Conservation (phyloP, 2,888 invertebrate species). For the Melieria picta region DNA sequence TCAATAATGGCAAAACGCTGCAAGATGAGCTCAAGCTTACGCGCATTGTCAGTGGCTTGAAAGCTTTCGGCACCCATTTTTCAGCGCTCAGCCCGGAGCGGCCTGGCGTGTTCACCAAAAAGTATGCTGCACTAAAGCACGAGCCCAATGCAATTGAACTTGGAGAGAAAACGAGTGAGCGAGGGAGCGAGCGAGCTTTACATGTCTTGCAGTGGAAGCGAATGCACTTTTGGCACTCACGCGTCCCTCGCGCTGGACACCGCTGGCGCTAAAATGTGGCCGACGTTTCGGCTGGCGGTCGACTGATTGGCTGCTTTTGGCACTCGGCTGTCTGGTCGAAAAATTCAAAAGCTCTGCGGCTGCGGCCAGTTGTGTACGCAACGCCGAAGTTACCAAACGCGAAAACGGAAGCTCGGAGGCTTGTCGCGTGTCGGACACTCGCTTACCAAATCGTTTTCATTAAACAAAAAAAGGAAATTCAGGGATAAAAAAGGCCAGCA, state of each 20-base stretch:
- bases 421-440: conserved; percentile 39
- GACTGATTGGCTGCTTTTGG: background rate
- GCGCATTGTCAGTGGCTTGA: conserved; percentile 9
- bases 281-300: too few relatives aligned
- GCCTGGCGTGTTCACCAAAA: conserved; percentile 30
- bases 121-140: conserved; percentile 43
- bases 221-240: conserved; percentile 35
- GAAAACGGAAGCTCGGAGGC: conserved; percentile 42
- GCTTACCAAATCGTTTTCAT: background rate
- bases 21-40: conserved; percentile 21
- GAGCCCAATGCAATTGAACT: conserved; percentile 25
- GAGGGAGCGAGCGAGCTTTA: background rate
- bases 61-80: conserved; percentile 14
- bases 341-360: conserved; percentile 54
- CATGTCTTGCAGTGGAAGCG: conserved; percentile 31
- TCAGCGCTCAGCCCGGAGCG: background rate
- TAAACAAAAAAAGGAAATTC: background rate
- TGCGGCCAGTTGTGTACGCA: conserved; percentile 62
- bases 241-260: conserved; percentile 29
- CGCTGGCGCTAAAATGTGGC: background rate
- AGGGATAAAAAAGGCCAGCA: background rate
- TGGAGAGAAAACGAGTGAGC: background rate
- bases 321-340: background rate
- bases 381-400: conserved; percentile 57
- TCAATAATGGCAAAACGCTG: conserved; percentile 23